phyloP scores from a whole-genome alignment of 2,113 vertebrate species.

The Nesogale talazaci region DNA sequence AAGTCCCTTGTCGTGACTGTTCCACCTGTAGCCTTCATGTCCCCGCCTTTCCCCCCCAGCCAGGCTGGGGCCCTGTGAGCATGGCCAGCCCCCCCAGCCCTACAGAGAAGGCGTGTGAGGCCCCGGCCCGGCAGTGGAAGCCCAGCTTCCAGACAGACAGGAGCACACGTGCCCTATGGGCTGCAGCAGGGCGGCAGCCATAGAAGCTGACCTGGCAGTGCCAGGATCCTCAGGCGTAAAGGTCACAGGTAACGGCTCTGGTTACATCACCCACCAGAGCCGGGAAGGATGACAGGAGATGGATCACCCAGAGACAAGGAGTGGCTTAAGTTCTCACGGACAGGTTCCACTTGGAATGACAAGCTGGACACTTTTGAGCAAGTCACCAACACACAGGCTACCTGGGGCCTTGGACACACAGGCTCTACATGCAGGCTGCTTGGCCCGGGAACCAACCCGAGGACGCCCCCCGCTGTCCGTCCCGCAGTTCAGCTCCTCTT shows the following conservation, averaged over 20 bases:
- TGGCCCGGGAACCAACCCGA: constrained; percentile 72
- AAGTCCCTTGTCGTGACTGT: constrained; percentile 58
- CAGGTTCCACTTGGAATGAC: constrained; percentile 74
- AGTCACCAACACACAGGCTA: constrained; percentile 72
- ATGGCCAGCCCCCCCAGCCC: constrained; percentile 49
- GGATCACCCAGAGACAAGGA: constrained; percentile 60
- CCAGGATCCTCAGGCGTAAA: constrained; percentile 52
- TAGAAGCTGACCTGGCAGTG: constrained; percentile 31
- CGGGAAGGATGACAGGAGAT: constrained; percentile 56
- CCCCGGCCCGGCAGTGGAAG: constrained; percentile 53
- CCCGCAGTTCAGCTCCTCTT: constrained; percentile 71
- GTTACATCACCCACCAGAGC: constrained; percentile 15
- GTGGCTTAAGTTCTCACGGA: constrained; percentile 52
- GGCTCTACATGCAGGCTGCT: constrained; percentile 78
- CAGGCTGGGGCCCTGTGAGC: constrained; percentile 53
- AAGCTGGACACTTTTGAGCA: constrained; percentile 80
- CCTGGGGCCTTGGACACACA: constrained; percentile 65
- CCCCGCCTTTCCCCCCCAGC: constrained; percentile 57
- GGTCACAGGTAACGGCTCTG: constrained; percentile 17
- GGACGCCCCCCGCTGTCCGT: constrained; percentile 72
- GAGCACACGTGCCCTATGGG: constrained; percentile 60
- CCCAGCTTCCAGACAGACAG: constrained; percentile 24
- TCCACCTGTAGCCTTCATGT: constrained; percentile 41
- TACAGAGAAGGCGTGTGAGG: constrained; percentile 71
- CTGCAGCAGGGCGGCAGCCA: constrained; percentile 42